Percentiles rank a stretch among this genome's conserved stretches.
Evolutionary conservation across 2,113 vertebrate genomes (phyloP).

Genomic region (Cyprinodon tularosa): DNA sequence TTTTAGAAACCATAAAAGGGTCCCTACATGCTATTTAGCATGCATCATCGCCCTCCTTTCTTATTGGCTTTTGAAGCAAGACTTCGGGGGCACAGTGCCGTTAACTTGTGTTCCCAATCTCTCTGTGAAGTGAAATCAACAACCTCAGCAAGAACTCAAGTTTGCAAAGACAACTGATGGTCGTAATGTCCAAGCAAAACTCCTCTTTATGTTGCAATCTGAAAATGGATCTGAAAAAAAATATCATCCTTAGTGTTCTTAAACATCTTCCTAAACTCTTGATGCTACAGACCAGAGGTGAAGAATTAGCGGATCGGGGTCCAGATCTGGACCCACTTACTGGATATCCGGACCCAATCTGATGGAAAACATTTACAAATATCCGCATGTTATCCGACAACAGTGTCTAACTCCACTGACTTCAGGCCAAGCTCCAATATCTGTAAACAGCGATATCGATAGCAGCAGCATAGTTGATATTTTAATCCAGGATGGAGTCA

Average conservation of each 20-base stretch:
- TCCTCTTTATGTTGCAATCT: not conserved
- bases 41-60: slow-evolving; percentile 56
- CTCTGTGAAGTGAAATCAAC: slow-evolving; percentile 32
- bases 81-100: slow-evolving; percentile 21
- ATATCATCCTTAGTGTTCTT: not conserved
- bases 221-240: not conserved
- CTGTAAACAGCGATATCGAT: no score
- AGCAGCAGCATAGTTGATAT: no score
- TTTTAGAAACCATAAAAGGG: slow-evolving; percentile 74
- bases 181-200: not conserved
- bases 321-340: no score
- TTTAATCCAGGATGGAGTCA: no score
- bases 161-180: slow-evolving; percentile 16
- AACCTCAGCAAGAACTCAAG: slow-evolving; percentile 11
- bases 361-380: no score
- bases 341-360: no score
- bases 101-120: slow-evolving; percentile 50
- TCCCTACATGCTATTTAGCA: slow-evolving; percentile 56
- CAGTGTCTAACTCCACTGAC: no score
- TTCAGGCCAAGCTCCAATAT: no score
- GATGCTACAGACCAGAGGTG: no score
- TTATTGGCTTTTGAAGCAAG: slow-evolving; percentile 37
- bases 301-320: no score
- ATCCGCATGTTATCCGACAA: no score
- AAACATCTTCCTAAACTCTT: not conserved